These are phyloP conservation scores for Ephialtes manifestator DNA, from an alignment of 2,888 invertebrate species.

Conservation along the genomic window DNA sequence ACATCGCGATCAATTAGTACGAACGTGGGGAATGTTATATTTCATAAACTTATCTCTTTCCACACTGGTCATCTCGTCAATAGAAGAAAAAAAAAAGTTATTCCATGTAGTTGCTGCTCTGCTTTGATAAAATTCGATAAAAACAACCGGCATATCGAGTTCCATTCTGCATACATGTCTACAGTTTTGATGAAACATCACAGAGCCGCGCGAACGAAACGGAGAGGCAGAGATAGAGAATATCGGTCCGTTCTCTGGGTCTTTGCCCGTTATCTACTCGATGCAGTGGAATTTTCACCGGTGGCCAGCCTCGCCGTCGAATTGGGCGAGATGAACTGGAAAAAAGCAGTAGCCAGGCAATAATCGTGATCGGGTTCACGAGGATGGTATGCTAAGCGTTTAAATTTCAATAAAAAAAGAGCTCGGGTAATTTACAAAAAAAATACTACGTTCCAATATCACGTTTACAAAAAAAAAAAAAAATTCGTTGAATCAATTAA, in stretches of 20 bases:
- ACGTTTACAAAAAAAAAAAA: too few relatives aligned
- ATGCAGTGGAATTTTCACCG: constrained; percentile 62
- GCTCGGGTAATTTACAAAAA: constrained; percentile 33
- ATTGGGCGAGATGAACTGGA: constrained; percentile 62
- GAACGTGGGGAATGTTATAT: background rate
- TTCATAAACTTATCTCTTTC: background rate
- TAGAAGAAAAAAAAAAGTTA: background rate
- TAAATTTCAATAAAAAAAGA: constrained; percentile 46
- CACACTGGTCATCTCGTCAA: background rate
- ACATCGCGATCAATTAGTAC: background rate
- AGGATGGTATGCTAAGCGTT: constrained; percentile 29
- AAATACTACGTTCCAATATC: background rate
- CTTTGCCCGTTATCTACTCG: constrained; percentile 65
- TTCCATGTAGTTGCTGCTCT: constrained; percentile 26
- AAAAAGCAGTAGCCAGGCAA: constrained; percentile 54
- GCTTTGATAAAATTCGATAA: constrained; percentile 38
- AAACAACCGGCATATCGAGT: constrained; percentile 38
- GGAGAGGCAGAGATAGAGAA: constrained; percentile 41
- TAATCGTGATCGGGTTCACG: constrained; percentile 55
- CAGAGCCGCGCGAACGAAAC: constrained; percentile 33
- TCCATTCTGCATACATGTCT: constrained; percentile 22
- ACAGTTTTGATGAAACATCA: constrained; percentile 50
- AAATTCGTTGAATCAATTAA: background rate
- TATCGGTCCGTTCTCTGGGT: constrained; percentile 50
- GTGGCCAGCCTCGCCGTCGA: constrained; percentile 45